phyloP scores from a whole-genome alignment of 2,113 vertebrate species.

The Burhinus oedicnemus region DNA sequence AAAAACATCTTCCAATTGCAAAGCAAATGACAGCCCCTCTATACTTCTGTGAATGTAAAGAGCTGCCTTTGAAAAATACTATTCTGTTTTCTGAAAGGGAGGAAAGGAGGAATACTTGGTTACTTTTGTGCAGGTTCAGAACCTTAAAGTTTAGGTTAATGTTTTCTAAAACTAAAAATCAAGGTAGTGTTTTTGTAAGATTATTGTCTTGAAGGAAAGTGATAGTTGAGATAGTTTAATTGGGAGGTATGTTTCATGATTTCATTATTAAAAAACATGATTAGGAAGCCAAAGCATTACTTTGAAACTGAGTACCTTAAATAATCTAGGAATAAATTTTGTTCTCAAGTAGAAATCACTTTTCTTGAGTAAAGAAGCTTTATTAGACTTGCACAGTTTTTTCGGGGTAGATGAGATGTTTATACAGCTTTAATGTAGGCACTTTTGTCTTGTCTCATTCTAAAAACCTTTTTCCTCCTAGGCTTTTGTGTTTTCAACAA shows the following conservation, averaged over 20 bases:
- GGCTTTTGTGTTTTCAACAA: conserved; percentile 11
- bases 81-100: background rate
- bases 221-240: background rate
- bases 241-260: background rate
- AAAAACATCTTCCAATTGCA: background rate
- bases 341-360: background rate
- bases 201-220: background rate
- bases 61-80: background rate
- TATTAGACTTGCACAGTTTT: background rate
- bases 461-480: background rate
- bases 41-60: background rate
- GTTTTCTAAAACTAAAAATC: background rate
- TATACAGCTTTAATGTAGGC: background rate
- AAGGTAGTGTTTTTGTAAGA: background rate
- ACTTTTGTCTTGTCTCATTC: background rate
- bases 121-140: background rate
- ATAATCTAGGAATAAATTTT: background rate
- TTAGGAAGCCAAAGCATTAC: background rate
- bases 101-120: background rate
- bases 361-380: background rate
- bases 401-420: background rate
- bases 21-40: background rate
- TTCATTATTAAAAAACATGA: background rate
- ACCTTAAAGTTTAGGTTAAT: background rate
- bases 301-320: background rate